Conservation (phyloP, 2,888 invertebrate genomes). For the Copidosoma aretas region DNA sequence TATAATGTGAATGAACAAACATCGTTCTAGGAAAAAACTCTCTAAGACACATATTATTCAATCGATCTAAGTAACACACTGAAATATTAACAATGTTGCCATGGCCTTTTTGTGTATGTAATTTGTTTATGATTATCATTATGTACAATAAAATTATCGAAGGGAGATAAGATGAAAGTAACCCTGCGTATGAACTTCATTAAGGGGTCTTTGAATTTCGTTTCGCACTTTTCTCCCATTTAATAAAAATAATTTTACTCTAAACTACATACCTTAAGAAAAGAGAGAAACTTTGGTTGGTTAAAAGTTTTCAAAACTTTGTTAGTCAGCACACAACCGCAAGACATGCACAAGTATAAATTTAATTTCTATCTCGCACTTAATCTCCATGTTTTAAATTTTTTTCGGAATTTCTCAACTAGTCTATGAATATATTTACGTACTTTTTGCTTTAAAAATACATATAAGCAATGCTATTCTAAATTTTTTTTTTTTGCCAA, state of each 20-base stretch:
- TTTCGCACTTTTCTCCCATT: constrained; percentile 42
- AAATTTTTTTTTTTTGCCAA: no score
- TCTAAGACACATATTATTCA: constrained; percentile 36
- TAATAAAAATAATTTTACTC: no score
- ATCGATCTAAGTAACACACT: constrained; percentile 29
- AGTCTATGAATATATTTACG: no score
- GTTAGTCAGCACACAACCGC: background rate
- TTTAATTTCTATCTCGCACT: no score
- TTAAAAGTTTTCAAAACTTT: background rate
- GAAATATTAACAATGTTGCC: constrained; percentile 20
- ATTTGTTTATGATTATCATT: constrained; percentile 14
- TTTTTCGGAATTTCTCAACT: no score
- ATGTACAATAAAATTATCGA: constrained; percentile 9
- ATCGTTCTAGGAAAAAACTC: constrained; percentile 31
- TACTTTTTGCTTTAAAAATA: no score
- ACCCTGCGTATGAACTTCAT: background rate
- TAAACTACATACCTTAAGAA: background rate
- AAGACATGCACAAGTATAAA: background rate
- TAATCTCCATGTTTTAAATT: no score
- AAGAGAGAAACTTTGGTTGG: background rate
- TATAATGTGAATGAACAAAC: constrained; percentile 17
- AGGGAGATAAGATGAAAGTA: constrained; percentile 36
- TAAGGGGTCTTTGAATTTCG: constrained; percentile 40
- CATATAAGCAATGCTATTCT: no score
- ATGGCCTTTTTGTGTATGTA: constrained; percentile 22